Evolutionary conservation across 1,140 invertebrate genomes (phyloP), one percentile per base, ranked within the genome.

Genomic region (Brachionus plicatilis): DNA sequence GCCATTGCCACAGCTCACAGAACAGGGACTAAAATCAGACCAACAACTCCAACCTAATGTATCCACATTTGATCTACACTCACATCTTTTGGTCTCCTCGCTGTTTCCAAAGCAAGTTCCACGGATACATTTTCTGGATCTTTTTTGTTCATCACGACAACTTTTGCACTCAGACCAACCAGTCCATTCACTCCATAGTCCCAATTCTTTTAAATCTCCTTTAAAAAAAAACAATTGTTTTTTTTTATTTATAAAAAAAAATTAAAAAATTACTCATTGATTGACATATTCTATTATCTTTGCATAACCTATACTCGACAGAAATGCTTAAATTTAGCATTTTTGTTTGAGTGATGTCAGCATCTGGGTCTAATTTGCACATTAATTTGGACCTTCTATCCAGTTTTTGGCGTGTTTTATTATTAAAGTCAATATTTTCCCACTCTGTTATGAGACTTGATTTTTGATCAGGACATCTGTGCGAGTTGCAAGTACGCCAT

Each of bases 11-110:
- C 76, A 60, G 2, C 17, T 37, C 11, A 56, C 29, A n/a, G 76
- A 60, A 41, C 76, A 80, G 11, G 33, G 37, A 20, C 29, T 17
- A 41, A 37, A 80, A 41, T 80, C 76, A n/a, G 76, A 80, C 76
- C 76, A 80, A 80, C 53, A 60, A 20, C 50, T 60, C 76, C 76
- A 80, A 5, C 76, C 50, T 56, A n/a, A 80, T n/a, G 17, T 33
- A 17, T 60, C 29, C 7, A 41, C 4, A 41, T 60, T 60, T 41
- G 76, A 43, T 37, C 1, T 41, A 65, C 76, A 80, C 8, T 29
- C 12, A 65, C 76, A 80, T 80, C 56, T 27, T 41, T 20, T 47
- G 29, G 5, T 37, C 65, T 80, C 76, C 11, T 37, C n/a, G 60
- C 33, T 8, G 65, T 2, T 37, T 60, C 76, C 76, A 37, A 80